Evolutionary conservation across 2,888 invertebrate genomes (phyloP).

Genomic region (Agrotis ipsilon): DNA sequence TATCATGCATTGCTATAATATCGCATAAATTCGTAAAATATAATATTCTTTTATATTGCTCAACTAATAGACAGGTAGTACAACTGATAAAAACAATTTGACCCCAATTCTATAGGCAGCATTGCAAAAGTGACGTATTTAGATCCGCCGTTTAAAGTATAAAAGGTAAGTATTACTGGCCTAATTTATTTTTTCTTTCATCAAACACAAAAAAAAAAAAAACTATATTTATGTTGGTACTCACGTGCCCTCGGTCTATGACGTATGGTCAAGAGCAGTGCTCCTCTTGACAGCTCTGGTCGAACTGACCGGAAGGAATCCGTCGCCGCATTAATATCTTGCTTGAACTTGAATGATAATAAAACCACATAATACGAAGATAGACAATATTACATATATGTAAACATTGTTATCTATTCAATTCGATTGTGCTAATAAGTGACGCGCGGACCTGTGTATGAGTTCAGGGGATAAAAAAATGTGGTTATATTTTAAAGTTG

Average conservation of each 20-base stretch:
- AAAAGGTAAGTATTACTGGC: too few species aligned
- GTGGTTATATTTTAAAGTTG: too few species aligned
- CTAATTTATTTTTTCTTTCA: too few species aligned
- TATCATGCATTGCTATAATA: too few species aligned
- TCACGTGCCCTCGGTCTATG: conserved; percentile 7
- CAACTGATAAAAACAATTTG: too few species aligned
- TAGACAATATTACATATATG: not conserved
- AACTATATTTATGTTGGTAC: not conserved
- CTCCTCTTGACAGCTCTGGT: not conserved
- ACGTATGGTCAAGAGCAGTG: conserved; percentile 1
- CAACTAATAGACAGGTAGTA: too few species aligned
- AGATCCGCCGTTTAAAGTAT: too few species aligned
- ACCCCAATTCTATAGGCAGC: too few species aligned
- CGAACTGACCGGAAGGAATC: conserved; percentile 17
- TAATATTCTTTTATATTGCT: too few species aligned
- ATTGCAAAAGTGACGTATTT: too few species aligned
- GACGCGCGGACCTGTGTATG: not conserved
- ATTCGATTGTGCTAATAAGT: not conserved
- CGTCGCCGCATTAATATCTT: conserved; percentile 13
- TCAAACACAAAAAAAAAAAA: not conserved
- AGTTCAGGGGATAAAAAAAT: too few species aligned
- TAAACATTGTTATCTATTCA: not conserved
- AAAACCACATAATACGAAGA: not conserved
- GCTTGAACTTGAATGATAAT: conserved; percentile 6
- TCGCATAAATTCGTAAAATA: too few species aligned